Conservation (phyloP, 2,113 vertebrate species). For the Paracanthobrama guichenoti region DNA sequence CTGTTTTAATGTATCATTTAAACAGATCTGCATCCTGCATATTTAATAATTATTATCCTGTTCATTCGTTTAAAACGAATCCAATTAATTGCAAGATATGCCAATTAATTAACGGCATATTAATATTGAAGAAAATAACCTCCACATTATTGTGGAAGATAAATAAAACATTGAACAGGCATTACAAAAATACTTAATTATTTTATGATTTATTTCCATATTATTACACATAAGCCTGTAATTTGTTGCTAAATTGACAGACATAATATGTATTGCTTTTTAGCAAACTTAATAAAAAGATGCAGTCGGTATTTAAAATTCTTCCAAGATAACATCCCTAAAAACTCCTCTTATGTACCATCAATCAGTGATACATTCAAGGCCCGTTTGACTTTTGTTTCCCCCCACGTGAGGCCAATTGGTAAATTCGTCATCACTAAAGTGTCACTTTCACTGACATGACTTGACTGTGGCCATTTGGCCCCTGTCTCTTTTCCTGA, state of each 20-base stretch:
- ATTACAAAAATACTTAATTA: background rate
- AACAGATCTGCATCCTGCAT: background rate
- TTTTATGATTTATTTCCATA: background rate
- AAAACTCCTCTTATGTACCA: background rate
- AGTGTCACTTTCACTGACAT: slow-evolving; percentile 87
- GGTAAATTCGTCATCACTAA: slow-evolving; percentile 66
- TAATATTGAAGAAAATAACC: background rate
- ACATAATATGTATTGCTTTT: background rate
- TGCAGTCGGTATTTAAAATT: background rate
- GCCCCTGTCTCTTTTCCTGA: slow-evolving; percentile 16
- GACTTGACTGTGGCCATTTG: slow-evolving; percentile 90
- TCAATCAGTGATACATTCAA: background rate
- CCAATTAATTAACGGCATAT: background rate
- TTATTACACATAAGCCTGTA: background rate
- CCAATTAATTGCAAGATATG: background rate
- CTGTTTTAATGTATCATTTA: background rate
- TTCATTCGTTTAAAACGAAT: background rate
- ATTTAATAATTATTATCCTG: background rate
- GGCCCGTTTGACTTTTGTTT: background rate
- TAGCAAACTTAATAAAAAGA: background rate
- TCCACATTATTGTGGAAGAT: background rate
- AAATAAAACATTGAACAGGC: background rate
- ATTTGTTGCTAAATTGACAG: background rate
- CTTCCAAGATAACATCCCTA: background rate
- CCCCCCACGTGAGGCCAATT: background rate